Percentiles rank a stretch among this genome's conserved stretches.
Evolutionary conservation across 2,888 invertebrate species (phyloP).

Genomic region (Dryococelus australis): DNA sequence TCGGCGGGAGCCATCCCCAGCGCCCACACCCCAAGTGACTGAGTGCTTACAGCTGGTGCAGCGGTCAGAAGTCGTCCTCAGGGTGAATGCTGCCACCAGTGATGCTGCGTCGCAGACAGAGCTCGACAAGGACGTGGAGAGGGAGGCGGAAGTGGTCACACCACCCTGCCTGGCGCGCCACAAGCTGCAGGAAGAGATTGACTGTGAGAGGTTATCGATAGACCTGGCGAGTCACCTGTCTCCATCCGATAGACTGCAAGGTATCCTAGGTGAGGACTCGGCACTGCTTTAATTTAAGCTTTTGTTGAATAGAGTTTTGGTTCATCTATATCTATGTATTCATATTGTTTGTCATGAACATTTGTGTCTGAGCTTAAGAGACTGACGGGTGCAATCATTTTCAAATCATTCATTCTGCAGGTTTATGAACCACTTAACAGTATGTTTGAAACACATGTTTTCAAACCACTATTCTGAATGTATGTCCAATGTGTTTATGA

Average conservation of each 20-base stretch:
- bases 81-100: slow-evolving; percentile 67
- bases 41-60: slow-evolving; percentile 65
- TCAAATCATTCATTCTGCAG: too few relatives aligned
- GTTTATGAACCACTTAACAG: too few relatives aligned
- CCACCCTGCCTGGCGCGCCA: slow-evolving; percentile 63
- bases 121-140: slow-evolving; percentile 41
- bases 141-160: slow-evolving; percentile 51
- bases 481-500: too few relatives aligned
- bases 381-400: too few relatives aligned
- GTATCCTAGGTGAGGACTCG: slow-evolving; percentile 64
- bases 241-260: slow-evolving; percentile 71
- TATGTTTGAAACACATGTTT: too few relatives aligned
- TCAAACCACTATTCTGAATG: too few relatives aligned
- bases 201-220: slow-evolving; percentile 75
- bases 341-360: too few relatives aligned
- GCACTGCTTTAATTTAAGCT: not conserved
- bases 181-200: slow-evolving; percentile 77
- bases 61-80: slow-evolving; percentile 68
- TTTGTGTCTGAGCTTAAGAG: too few relatives aligned
- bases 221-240: slow-evolving; percentile 70
- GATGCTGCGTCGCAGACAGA: slow-evolving; percentile 70
- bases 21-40: slow-evolving; percentile 31
- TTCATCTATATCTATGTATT: too few relatives aligned
- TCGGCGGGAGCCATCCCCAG: slow-evolving; percentile 5
- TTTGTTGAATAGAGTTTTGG: too few relatives aligned